A percentile compares a stretch with the other conserved stretches of the same genome.
Conservation (phyloP, 1,140 invertebrate species). For the Lepidurus packardi region DNA sequence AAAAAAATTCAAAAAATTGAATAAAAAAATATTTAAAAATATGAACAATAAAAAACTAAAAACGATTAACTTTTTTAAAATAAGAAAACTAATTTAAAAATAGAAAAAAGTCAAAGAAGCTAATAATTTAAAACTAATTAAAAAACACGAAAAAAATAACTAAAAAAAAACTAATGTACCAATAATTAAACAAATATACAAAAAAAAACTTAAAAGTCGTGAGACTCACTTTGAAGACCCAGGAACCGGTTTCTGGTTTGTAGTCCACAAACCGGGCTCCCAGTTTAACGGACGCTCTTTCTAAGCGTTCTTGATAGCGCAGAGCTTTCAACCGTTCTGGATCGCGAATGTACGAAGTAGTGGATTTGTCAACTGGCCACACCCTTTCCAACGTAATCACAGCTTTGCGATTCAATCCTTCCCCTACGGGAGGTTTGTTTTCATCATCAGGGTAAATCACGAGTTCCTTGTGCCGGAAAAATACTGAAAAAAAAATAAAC, state of each 20-base stretch:
- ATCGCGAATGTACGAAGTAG: conserved; percentile 72
- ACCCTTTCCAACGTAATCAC: conserved; percentile 89
- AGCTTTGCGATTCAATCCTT: conserved; percentile 83
- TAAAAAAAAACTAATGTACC: too few species aligned
- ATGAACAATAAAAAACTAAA: too few species aligned
- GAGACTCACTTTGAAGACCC: conserved; percentile 72
- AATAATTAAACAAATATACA: too few species aligned
- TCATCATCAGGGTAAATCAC: conserved; percentile 58
- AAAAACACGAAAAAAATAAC: too few species aligned
- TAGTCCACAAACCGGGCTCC: conserved; percentile 91
- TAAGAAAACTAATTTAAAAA: too few species aligned
- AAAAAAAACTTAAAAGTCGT: not conserved
- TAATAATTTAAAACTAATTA: too few species aligned
- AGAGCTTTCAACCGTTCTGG: conserved; percentile 67
- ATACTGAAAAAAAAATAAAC: conserved; percentile 46
- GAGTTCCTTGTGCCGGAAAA: conserved; percentile 58
- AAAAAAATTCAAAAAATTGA: too few species aligned
- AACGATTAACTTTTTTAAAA: too few species aligned
- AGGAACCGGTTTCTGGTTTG: conserved; percentile 87
- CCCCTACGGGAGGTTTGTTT: conserved; percentile 67
- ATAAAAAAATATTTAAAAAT: too few species aligned
- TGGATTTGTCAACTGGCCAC: conserved; percentile 85
- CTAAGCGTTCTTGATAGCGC: conserved; percentile 81
- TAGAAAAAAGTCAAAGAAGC: too few species aligned
- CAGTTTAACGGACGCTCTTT: conserved; percentile 75